Evolutionary conservation across 2,113 vertebrate species (phyloP).

Genomic region (Leucosticte australis): DNA sequence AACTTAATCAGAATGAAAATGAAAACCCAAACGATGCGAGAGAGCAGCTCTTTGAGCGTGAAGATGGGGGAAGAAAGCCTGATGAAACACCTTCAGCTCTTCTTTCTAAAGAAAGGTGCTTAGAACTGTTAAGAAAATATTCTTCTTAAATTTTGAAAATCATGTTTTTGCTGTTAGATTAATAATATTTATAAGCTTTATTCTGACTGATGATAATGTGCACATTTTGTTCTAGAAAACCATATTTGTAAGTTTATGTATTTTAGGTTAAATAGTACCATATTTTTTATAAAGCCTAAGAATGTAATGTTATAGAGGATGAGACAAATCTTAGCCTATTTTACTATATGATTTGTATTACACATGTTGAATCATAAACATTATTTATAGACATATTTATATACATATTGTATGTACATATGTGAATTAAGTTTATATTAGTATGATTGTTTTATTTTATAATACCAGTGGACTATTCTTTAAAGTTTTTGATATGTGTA

Average conservation of each 20-base stretch:
- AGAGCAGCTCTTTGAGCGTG: constrained; percentile 38
- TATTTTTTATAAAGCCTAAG: background rate
- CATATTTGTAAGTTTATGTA: background rate
- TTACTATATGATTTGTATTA: background rate
- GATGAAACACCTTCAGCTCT: constrained; percentile 61
- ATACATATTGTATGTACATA: background rate
- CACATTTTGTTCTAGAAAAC: background rate
- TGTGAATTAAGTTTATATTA: background rate
- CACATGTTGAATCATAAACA: background rate
- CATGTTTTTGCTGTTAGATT: background rate
- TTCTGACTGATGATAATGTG: background rate
- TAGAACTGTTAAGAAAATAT: background rate
- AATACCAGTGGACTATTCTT: background rate
- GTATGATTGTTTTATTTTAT: background rate
- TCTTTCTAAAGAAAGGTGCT: constrained; percentile 84
- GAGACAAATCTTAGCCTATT: background rate
- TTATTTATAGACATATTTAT: background rate
- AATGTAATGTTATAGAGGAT: background rate
- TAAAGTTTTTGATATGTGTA: background rate
- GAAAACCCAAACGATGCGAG: constrained; percentile 42
- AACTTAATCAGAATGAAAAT: constrained; percentile 73
- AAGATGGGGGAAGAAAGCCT: constrained; percentile 55
- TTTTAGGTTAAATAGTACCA: background rate
- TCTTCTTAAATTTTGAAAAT: background rate
- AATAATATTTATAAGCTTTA: background rate